Evolutionary conservation across 2,888 invertebrate genomes (phyloP).

Genomic region (Tholera decimalis): DNA sequence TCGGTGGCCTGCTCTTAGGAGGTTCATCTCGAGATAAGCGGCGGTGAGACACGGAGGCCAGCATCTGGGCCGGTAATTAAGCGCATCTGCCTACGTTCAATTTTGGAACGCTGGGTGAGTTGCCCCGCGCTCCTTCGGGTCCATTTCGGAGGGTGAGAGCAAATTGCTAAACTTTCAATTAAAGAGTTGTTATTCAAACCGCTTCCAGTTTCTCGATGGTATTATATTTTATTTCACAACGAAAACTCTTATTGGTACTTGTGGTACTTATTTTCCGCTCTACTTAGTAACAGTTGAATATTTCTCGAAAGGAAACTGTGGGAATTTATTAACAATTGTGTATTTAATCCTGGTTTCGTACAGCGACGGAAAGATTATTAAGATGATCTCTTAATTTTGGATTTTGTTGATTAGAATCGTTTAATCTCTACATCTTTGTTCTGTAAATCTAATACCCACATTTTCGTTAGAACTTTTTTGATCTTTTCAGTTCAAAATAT

Average conservation of each 20-base stretch:
- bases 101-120: constrained; percentile 90
- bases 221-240: constrained; percentile 89
- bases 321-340: constrained; percentile 79
- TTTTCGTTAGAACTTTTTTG: neutral
- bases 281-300: constrained; percentile 81
- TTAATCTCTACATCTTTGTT: constrained; percentile 11
- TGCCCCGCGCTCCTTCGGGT: constrained; percentile 87
- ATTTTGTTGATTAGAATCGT: constrained; percentile 26
- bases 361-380: constrained; percentile 60
- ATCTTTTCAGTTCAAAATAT: constrained; percentile 5
- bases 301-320: constrained; percentile 78
- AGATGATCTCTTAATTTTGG: constrained; percentile 64
- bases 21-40: constrained; percentile 88
- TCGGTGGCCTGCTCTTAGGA: constrained; percentile 77
- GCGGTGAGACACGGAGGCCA: constrained; percentile 76
- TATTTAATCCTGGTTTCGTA: constrained; percentile 68
- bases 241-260: constrained; percentile 85
- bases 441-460: constrained; percentile 2
- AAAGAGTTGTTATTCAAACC: constrained; percentile 91
- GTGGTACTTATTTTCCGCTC: constrained; percentile 84
- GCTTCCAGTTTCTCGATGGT: constrained; percentile 83
- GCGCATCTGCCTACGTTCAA: constrained; percentile 91
- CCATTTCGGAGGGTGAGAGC: constrained; percentile 90
- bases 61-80: constrained; percentile 90
- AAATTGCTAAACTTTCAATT: constrained; percentile 92